Conservation (phyloP, 2,113 vertebrate species). For the Pungitius pungitius region DNA sequence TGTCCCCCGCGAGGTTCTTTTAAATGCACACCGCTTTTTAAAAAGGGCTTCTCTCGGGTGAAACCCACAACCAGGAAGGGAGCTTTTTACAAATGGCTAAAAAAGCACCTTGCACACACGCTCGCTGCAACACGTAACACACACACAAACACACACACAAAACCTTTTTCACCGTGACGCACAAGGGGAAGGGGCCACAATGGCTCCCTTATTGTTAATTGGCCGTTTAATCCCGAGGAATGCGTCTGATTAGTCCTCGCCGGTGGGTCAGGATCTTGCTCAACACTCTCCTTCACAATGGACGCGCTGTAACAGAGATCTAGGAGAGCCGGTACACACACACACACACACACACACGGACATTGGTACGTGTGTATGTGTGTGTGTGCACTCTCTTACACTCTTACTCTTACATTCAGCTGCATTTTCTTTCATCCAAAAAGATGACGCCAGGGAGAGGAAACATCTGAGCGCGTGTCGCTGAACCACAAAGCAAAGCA, state of each 20-base stretch:
- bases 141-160: conserved; percentile 41
- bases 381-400: too few relatives aligned
- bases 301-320: conserved; percentile 72
- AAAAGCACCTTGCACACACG: conserved; percentile 35
- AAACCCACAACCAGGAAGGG: too few relatives aligned
- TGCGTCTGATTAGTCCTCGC: conserved; percentile 79
- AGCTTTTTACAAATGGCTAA: conserved; percentile 17
- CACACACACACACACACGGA: conserved; percentile 9
- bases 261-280: conserved; percentile 77
- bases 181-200: conserved; percentile 76
- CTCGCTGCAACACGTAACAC: conserved; percentile 41
- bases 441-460: background rate
- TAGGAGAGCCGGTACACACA: conserved; percentile 35
- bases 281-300: conserved; percentile 78
- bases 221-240: conserved; percentile 83
- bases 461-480: too few relatives aligned
- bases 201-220: conserved; percentile 84
- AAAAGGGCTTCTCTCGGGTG: background rate
- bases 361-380: conserved; percentile 18
- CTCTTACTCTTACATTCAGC: too few relatives aligned
- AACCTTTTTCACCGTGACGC: conserved; percentile 75
- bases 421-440: background rate
- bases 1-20: background rate
- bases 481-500: too few relatives aligned
- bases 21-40: background rate